phyloP scores from a whole-genome alignment of 2,113 vertebrate species.

The Oryzias melastigma region DNA sequence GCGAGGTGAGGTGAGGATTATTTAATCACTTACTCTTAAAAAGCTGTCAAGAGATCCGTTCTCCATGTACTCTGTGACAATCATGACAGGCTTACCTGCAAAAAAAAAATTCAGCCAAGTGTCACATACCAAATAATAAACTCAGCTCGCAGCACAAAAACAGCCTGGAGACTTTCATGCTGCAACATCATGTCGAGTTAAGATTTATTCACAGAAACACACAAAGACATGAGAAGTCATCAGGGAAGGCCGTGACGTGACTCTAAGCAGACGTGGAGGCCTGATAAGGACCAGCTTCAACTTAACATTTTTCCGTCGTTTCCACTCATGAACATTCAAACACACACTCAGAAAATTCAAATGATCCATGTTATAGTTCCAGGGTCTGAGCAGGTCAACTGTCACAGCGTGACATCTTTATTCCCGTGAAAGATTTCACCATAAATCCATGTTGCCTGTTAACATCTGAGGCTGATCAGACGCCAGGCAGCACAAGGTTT shows the following conservation, averaged over 20 bases:
- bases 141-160: background rate
- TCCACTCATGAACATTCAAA: background rate
- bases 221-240: constrained; percentile 14
- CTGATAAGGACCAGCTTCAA: constrained; percentile 34
- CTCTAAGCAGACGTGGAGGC: constrained; percentile 34
- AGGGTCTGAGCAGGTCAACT: constrained; percentile 70
- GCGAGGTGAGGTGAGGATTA: background rate
- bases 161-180: background rate
- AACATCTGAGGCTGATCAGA: constrained; percentile 73
- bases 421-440: constrained; percentile 50
- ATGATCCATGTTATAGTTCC: constrained; percentile 57
- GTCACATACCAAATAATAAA: constrained; percentile 4
- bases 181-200: background rate
- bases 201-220: constrained; percentile 32
- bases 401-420: constrained; percentile 77
- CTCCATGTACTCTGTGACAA: constrained; percentile 77
- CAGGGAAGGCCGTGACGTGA: constrained; percentile 17
- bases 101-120: constrained; percentile 3
- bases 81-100: constrained; percentile 75
- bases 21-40: constrained; percentile 64
- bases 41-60: constrained; percentile 76
- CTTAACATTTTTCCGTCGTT: constrained; percentile 3
- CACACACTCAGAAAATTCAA: constrained; percentile 41
- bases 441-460: constrained; percentile 67
- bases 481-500: constrained; percentile 50